Evolutionary conservation across 53 echinoderm and acorn worm genomes (phyloP), one percentile per base, ranked within the genome.

Genomic region (Paracentrotus lividus): DNA sequence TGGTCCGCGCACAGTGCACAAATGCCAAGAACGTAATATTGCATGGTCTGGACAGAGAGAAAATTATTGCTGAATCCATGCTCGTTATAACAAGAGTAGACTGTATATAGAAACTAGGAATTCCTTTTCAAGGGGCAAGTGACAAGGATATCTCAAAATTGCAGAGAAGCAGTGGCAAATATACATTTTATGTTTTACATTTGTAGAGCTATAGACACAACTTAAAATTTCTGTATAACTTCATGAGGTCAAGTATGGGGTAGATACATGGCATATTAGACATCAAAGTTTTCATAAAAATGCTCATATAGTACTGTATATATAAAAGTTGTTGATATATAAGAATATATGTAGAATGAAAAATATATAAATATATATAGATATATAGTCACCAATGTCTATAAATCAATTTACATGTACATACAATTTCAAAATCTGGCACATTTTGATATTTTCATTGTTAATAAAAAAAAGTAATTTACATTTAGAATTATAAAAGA

Each of bases 281-380:
- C 26, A 31, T 27, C 16, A 20, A 40, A 5, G 12, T 1, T 40
- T 42, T 72, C 36, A 36, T 72, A 15, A 38, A 15, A 40, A 36
- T 38, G 72, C 20, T 57, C 57, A 72, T 72, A 72, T 72, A 72
- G 72, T 72, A 72, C 72, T 72, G 72, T 40, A 38, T 72, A 72
- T 18, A 72, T 38, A 72, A 72, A 72, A 72, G 20, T 38, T 72
- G 36, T 18, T 36, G 40, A 72, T 72, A 72, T 72, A 72, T 8
- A 57, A 20, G 57, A 57, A 15, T 57, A 57, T 57, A 72, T 72
- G 40, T 72, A 20, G 5, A 72, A 34, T 72, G 72, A 72, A 72
- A 64, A 61, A 72, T 38, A 72, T 72, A 72, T 40, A 40, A 72
- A 72, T 40, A 72, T 38, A n/a, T n/a, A 10, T 72, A 38, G 38